These are phyloP conservation scores for Camelus dromedarius DNA, from an alignment of 2,113 vertebrate genomes.

Conservation along the genomic window DNA sequence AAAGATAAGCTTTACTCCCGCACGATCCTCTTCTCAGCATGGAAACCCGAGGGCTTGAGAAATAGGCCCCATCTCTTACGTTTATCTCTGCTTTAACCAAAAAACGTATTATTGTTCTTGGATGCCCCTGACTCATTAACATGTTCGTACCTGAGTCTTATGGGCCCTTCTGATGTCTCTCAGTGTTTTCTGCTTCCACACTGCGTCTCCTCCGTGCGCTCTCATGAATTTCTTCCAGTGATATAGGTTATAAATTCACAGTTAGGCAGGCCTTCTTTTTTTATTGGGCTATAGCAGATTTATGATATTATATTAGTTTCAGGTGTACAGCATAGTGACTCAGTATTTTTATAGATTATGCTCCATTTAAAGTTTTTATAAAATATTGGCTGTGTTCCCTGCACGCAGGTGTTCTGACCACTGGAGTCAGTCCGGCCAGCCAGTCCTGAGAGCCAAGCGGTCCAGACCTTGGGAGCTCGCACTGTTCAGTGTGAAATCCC, in stretches of 20 bases:
- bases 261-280: background rate
- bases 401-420: background rate
- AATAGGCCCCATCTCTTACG: background rate
- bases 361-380: background rate
- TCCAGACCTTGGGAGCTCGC: background rate
- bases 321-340: background rate
- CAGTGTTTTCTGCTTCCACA: background rate
- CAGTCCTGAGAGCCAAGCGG: rapidly evolving
- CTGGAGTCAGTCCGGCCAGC: background rate
- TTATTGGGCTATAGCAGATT: background rate
- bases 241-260: background rate
- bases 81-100: background rate
- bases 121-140: background rate
- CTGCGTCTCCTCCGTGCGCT: background rate
- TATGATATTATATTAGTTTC: background rate
- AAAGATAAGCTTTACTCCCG: background rate
- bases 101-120: background rate
- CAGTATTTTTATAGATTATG: background rate
- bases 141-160: background rate
- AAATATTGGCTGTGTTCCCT: background rate
- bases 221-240: background rate
- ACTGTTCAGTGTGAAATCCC: background rate
- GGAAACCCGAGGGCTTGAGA: background rate
- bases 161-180: background rate
- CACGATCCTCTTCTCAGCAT: background rate